Evolutionary conservation across 1,140 invertebrate genomes (phyloP), one percentile per base, ranked within the genome.

Genomic region (Atta colombica): DNA sequence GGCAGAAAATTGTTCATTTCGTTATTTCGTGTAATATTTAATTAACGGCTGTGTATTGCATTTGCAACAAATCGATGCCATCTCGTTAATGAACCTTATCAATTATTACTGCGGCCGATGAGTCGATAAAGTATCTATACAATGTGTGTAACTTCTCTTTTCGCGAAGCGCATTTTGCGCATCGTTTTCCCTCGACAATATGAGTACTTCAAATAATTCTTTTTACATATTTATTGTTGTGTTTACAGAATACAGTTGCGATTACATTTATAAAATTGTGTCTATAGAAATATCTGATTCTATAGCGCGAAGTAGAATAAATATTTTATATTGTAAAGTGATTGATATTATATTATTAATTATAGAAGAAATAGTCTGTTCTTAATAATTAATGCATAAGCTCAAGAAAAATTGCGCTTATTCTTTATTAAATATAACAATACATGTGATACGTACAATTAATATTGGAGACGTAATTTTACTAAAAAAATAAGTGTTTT

Each of bases 301-400:
- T 25, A 25, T 25, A 39, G 6, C n/a, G 7, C n/a, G 7, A 18
- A 66, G 7, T n/a, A 2, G 7, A 25, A 3, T 25, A 65, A 35
- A 12, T 66, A 66, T 66, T 16, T 69, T 14, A 55, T 55, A 45
- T 80, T 51, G 14, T 49, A 80, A 69, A 80, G 14, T n/a, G 61
- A 16, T 69, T 3, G 28, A 0, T 39, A 14, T 2, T 2, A 16
- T 31, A 21, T 71, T 71, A 71, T 81, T 71, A 71, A 60, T 39
- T 31, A 3, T 14, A 4, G 16, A 45, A 58, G 28, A 81, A 58
- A 55, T n/a, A 3, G 10, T 28, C 0, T 45, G 10, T 45, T 21
- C 93, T 93, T 93, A 93, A 93, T 92, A 92, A 91, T 94, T 94
- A 93, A 93, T 93, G 92, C 92, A 94, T 91, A 93, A 92, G 35